These are phyloP conservation scores for Sebastes reedi DNA, from an alignment of 2,797 vertebrate species.

Conservation along the genomic window DNA sequence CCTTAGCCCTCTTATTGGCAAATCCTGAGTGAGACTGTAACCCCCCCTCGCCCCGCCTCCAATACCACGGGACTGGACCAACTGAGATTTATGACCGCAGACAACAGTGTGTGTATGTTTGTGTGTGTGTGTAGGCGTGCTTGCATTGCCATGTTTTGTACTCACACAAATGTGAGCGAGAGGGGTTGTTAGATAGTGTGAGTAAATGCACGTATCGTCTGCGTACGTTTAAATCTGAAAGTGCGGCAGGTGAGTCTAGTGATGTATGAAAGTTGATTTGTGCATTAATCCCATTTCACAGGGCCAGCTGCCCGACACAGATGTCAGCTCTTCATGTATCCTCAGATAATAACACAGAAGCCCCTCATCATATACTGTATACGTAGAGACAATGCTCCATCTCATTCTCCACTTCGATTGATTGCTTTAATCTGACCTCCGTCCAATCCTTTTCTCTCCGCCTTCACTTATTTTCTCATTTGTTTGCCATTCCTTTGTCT, in stretches of 20 bases:
- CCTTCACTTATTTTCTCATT: slow-evolving; percentile 4
- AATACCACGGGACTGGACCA: slow-evolving; percentile 14
- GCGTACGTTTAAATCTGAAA: slow-evolving; percentile 36
- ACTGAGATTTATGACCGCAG: slow-evolving; percentile 36
- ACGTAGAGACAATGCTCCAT: background rate
- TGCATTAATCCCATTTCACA: slow-evolving; percentile 61
- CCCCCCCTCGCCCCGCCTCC: background rate
- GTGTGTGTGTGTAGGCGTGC: background rate
- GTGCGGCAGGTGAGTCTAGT: slow-evolving; percentile 71
- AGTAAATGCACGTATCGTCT: background rate
- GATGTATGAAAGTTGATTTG: slow-evolving; percentile 72
- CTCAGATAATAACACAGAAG: slow-evolving; percentile 34
- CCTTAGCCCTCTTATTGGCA: slow-evolving; percentile 62
- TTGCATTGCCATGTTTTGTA: background rate
- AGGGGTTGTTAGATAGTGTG: background rate
- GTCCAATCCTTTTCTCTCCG: background rate
- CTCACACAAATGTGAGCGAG: background rate
- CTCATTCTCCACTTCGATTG: slow-evolving; percentile 27
- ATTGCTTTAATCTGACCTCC: slow-evolving; percentile 43
- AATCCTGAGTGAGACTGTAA: slow-evolving; percentile 45
- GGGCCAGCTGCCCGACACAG: slow-evolving; percentile 64
- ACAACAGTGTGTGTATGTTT: background rate
- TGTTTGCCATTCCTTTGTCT: slow-evolving; percentile 42
- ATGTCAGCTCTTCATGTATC: slow-evolving; percentile 57
- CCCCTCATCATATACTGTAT: background rate